phyloP scores from a whole-genome alignment of 1,140 invertebrate genomes.

The Akabosia matsudoensis region DNA sequence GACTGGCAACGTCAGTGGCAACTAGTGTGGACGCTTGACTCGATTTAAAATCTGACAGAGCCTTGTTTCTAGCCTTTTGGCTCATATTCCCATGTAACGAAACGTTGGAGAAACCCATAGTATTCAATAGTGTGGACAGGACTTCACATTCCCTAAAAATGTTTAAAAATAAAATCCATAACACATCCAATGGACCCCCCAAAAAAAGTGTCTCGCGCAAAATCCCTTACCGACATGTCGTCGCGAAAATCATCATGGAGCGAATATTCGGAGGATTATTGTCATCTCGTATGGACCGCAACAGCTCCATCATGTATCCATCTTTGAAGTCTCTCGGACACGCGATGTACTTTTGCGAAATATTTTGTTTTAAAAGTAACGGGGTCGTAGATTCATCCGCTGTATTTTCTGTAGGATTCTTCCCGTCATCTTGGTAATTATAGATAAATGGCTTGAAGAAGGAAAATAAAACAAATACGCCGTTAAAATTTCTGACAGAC shows the following conservation, averaged over 20 bases:
- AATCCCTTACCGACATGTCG: slow-evolving; percentile 96
- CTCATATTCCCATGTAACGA: slow-evolving; percentile 81
- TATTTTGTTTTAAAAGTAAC: slow-evolving; percentile 30
- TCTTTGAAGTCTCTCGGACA: slow-evolving; percentile 86
- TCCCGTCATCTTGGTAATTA: slow-evolving; percentile 47
- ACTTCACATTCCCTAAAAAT: slow-evolving; percentile 71
- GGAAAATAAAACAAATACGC: background rate
- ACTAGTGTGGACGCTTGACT: slow-evolving; percentile 81
- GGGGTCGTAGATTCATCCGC: background rate
- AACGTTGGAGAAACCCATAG: slow-evolving; percentile 81
- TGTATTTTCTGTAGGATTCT: slow-evolving; percentile 57
- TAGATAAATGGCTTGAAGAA: slow-evolving; percentile 35
- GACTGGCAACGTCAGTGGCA: slow-evolving; percentile 93
- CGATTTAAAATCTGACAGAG: slow-evolving; percentile 81
- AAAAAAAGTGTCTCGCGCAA: slow-evolving; percentile 50
- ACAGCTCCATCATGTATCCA: slow-evolving; percentile 84
- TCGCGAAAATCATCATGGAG: slow-evolving; percentile 88
- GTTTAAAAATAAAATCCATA: background rate
- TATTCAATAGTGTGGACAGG: slow-evolving; percentile 77
- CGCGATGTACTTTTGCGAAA: slow-evolving; percentile 86
- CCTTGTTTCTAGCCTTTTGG: slow-evolving; percentile 72
- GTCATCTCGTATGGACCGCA: slow-evolving; percentile 71
- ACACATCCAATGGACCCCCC: background rate
- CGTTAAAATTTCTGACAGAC: background rate
- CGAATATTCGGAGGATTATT: slow-evolving; percentile 57